These are phyloP conservation scores for Palythoa grandiflora DNA, from an alignment of 92 coral and sea anemone genomes.

Conservation along the genomic window DNA sequence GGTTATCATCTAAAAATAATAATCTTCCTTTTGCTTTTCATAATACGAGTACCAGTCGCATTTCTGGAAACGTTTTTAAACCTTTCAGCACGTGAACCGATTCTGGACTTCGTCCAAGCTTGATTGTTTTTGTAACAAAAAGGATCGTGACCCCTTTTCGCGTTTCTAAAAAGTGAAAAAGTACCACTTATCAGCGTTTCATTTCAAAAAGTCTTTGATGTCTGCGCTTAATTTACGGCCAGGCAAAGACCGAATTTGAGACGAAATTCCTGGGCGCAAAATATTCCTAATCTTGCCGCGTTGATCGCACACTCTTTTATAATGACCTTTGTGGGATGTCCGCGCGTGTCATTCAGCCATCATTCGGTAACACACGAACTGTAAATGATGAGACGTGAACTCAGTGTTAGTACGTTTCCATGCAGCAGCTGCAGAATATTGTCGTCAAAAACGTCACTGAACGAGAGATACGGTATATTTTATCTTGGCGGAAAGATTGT, in stretches of 20 bases:
- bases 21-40: neutral
- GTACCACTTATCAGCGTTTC: neutral
- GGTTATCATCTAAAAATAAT: neutral
- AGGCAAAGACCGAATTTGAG: neutral
- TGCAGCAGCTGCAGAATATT: neutral
- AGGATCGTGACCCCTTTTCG: slow-evolving; percentile 46
- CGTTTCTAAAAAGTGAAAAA: slow-evolving; percentile 10
- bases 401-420: neutral
- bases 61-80: neutral
- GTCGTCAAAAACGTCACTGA: neutral
- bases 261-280: neutral
- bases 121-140: slow-evolving; percentile 48
- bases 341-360: slow-evolving; percentile 33
- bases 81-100: slow-evolving; percentile 36
- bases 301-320: slow-evolving; percentile 8
- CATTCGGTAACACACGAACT: slow-evolving; percentile 12
- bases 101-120: slow-evolving; percentile 14
- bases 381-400: neutral
- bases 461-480: slow-evolving; percentile 7
- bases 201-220: slow-evolving; percentile 27
- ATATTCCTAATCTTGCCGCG: neutral
- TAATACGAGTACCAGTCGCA: neutral
- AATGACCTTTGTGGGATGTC: slow-evolving; percentile 37
- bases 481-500: slow-evolving; percentile 34
- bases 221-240: slow-evolving; percentile 17